These are phyloP conservation scores for Carollia perspicillata DNA, from an alignment of 2,113 vertebrate species.

Conservation along the genomic window DNA sequence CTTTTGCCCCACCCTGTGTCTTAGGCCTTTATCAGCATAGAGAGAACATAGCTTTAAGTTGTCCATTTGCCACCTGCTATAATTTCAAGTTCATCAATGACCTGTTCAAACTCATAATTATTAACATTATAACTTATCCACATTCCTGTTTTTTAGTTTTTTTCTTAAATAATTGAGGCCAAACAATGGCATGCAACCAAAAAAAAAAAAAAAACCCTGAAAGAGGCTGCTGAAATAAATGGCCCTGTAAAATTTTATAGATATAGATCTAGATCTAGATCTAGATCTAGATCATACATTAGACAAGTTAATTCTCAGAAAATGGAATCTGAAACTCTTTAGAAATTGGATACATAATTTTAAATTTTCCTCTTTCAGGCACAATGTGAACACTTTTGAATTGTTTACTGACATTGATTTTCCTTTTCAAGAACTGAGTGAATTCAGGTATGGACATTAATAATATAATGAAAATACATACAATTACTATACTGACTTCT, in stretches of 20 bases:
- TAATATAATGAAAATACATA: background rate
- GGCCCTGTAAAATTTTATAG: background rate
- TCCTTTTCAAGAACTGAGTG: background rate
- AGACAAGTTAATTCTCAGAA: background rate
- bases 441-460: background rate
- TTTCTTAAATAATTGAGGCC: background rate
- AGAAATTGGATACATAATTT: background rate
- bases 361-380: background rate
- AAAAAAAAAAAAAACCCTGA: background rate
- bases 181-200: background rate
- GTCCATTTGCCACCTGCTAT: background rate
- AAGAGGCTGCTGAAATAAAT: background rate
- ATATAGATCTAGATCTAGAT: no score
- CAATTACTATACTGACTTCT: background rate
- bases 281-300: no score
- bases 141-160: background rate
- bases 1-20: background rate
- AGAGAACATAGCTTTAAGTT: background rate
- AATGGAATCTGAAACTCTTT: background rate
- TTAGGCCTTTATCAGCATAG: background rate
- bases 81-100: background rate
- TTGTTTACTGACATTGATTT: background rate
- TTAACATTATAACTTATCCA: background rate
- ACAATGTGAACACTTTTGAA: background rate
- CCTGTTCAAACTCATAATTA: background rate